These are phyloP conservation scores for Stenichneumon culpator DNA, from an alignment of 2,888 invertebrate species.

Conservation along the genomic window DNA sequence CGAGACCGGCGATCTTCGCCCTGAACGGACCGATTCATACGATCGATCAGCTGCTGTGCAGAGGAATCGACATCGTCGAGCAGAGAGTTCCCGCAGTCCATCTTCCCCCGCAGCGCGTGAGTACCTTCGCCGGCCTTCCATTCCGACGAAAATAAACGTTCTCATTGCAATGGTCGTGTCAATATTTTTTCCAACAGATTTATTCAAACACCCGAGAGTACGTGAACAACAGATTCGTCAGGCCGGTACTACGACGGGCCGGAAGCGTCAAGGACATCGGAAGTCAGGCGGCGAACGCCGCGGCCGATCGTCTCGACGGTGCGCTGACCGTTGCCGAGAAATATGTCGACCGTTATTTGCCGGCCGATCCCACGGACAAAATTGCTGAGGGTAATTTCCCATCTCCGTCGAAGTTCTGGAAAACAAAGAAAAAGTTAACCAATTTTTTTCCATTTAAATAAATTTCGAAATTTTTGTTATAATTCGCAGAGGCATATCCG, in stretches of 20 bases:
- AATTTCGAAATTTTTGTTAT: slow-evolving; percentile 17
- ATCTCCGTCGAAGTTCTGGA: background rate
- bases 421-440: background rate
- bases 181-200: slow-evolving; percentile 86
- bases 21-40: slow-evolving; percentile 88
- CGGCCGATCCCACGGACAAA: slow-evolving; percentile 89
- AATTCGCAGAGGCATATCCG: slow-evolving; percentile 76
- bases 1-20: slow-evolving; percentile 91
- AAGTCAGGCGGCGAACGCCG: slow-evolving; percentile 90
- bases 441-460: slow-evolving; percentile 64
- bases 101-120: slow-evolving; percentile 94
- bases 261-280: slow-evolving; percentile 94
- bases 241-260: slow-evolving; percentile 91
- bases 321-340: slow-evolving; percentile 92
- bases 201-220: slow-evolving; percentile 93
- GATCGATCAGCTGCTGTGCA: slow-evolving; percentile 92
- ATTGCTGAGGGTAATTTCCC: slow-evolving; percentile 87
- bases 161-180: background rate
- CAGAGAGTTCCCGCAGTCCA: slow-evolving; percentile 93
- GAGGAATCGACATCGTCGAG: slow-evolving; percentile 94
- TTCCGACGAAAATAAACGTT: background rate
- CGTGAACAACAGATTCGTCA: slow-evolving; percentile 88
- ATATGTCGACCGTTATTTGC: slow-evolving; percentile 93
- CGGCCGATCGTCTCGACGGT: slow-evolving; percentile 91
- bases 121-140: slow-evolving; percentile 69